These are phyloP conservation scores for Trilocha varians DNA, from an alignment of 2,888 invertebrate genomes.

Conservation along the genomic window DNA sequence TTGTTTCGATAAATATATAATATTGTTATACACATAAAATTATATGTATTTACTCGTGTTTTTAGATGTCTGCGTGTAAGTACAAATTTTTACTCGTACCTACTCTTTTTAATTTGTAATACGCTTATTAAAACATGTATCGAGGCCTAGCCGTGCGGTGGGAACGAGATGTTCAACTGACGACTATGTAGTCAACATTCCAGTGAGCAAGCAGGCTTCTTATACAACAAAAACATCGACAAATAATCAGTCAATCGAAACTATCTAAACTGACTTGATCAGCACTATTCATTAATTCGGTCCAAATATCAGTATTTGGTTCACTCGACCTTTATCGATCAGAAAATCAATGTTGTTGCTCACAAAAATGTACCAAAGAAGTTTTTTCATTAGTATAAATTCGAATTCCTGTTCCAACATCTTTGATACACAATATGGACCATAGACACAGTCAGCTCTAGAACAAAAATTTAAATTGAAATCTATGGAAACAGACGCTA, in stretches of 20 bases:
- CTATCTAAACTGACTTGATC: no score
- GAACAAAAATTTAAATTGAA: background rate
- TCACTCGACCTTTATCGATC: slow-evolving; percentile 40
- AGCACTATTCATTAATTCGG: no score
- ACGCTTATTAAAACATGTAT: slow-evolving; percentile 57
- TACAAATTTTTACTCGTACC: slow-evolving; percentile 49
- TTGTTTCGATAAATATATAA: slow-evolving; percentile 43
- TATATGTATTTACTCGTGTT: background rate
- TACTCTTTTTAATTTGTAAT: slow-evolving; percentile 46
- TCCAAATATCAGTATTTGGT: slow-evolving; percentile 44
- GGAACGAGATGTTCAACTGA: slow-evolving; percentile 12
- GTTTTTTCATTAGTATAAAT: slow-evolving; percentile 31
- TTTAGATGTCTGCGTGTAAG: no score
- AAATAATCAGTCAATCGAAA: no score
- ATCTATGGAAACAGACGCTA: background rate
- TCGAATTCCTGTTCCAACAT: slow-evolving; percentile 2
- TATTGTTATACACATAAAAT: background rate
- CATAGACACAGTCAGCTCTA: slow-evolving; percentile 7
- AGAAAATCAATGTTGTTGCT: slow-evolving; percentile 44
- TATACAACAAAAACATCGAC: no score
- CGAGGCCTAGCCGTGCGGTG: slow-evolving; percentile 46
- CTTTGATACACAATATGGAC: slow-evolving; percentile 4
- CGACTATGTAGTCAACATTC: slow-evolving; percentile 51
- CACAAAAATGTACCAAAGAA: slow-evolving; percentile 71
- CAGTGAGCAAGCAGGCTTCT: slow-evolving; percentile 33